These are phyloP conservation scores for Stomatorhinus walkeri DNA, from an alignment of 2,797 vertebrate genomes.

Conservation along the genomic window DNA sequence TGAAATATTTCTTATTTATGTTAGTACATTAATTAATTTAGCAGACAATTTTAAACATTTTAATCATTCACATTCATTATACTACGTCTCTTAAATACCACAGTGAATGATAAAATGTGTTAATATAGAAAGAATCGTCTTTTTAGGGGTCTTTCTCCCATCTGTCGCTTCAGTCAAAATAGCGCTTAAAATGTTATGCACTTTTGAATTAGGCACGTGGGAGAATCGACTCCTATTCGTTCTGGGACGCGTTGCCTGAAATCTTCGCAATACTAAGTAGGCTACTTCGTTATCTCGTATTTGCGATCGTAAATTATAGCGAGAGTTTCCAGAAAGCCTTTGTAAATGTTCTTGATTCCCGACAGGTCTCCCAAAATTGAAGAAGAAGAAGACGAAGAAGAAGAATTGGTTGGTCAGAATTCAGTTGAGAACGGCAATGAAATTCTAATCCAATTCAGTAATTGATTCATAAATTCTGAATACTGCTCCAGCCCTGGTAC, in stretches of 20 bases:
- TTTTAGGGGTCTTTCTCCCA: neutral
- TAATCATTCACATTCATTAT: neutral
- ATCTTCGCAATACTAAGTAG: neutral
- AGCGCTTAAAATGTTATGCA: neutral
- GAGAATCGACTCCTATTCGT: neutral
- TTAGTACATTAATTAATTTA: neutral
- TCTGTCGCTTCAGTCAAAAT: neutral
- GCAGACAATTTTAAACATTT: neutral
- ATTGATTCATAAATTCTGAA: neutral
- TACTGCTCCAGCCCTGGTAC: neutral
- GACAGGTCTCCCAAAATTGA: neutral
- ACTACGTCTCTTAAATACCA: neutral
- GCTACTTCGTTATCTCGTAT: neutral
- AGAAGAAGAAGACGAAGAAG: neutral
- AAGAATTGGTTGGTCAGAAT: neutral
- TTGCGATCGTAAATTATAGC: neutral
- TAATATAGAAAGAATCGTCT: neutral
- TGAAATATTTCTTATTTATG: neutral
- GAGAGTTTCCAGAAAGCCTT: neutral
- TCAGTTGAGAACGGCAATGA: neutral
- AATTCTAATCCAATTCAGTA: neutral
- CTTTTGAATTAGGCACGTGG: neutral
- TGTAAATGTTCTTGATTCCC: neutral
- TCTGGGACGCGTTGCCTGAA: neutral
- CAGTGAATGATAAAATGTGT: neutral